Base-by-base conservation (phyloP, 1,140 invertebrate genomes). In the Ostrea edulis region DNA sequence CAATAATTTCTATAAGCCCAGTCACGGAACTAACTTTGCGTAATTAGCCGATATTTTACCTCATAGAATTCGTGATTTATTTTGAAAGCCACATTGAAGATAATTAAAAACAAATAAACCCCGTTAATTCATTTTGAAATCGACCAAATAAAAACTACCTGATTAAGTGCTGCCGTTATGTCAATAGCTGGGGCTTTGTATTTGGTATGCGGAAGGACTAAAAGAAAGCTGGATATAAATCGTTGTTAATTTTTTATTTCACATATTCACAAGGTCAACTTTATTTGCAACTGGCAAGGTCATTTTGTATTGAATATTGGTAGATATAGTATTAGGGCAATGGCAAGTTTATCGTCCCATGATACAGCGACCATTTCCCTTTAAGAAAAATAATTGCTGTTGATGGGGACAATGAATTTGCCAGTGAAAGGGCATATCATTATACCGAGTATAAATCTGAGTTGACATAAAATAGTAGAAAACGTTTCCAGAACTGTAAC, bases 101-200 rank as follows among this genome's bases (percentile, higher is more conserved):
- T 71, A 71, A 71, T 71, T 71, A 71, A 71, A 35, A 71, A 71
- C 68, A 71, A 71, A 71, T 71, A 71, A 71, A 71, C 68, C 68
- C 25, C 8, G 68, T 35, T 71, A n/a, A 71, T 71, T 71, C 68
- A 71, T 68, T 71, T 71, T 71, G 68, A 35, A 29, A 71, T 71
- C 68, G 68, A 71, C 11, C 68, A 71, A 71, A 35, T 71, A 71
- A 25, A 25, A 14, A 29, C 12, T 25, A 71, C 29, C 29, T 71
- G 68, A 71, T 35, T 71, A 71, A 68, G 68, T 9, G 68, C 8
- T 29, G 14, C 0, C 12, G 68, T 35, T 25, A 71, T 5, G n/a
- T 12, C 68, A 35, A 71, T 8, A 22, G 29, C 12, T 9, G 22
- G 68, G 3, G 22, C 29, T 12, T 25, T 11, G 22, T 35, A 20